phyloP scores from a whole-genome alignment of 2,113 vertebrate genomes.

The Podiceps cristatus region DNA sequence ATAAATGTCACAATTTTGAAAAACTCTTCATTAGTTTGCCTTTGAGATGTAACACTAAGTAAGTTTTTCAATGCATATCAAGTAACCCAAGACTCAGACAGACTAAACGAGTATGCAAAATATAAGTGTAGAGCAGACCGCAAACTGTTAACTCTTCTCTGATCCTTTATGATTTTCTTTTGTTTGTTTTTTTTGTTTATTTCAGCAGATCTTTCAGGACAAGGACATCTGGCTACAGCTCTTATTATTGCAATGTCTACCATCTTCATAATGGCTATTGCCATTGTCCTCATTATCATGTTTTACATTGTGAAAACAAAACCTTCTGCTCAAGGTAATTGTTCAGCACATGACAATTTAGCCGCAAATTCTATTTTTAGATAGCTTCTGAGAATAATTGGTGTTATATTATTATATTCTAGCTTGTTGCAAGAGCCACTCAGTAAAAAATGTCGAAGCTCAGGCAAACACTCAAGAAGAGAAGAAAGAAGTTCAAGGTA shows the following conservation, averaged over 20 bases:
- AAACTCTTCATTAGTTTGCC: neutral
- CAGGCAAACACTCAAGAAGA: slow-evolving; percentile 90
- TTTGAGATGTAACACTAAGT: neutral
- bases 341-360: neutral
- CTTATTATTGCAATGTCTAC: slow-evolving; percentile 99
- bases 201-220: slow-evolving; percentile 86
- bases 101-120: neutral
- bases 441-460: slow-evolving; percentile 89
- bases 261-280: slow-evolving; percentile 98
- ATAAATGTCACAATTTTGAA: neutral
- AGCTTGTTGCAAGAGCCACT: slow-evolving; percentile 93
- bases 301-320: slow-evolving; percentile 98
- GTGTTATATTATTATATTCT: slow-evolving; percentile 16
- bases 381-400: neutral
- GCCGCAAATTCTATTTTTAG: neutral
- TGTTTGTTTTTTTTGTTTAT: neutral
- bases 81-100: neutral
- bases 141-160: neutral
- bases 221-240: slow-evolving; percentile 95
- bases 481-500: slow-evolving; percentile 93
- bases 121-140: neutral
- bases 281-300: slow-evolving; percentile 97
- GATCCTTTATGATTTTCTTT: neutral
- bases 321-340: slow-evolving; percentile 89
- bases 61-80: neutral